A percentile compares a stretch with the other conserved stretches of the same genome.
Conservation (phyloP, 2,113 vertebrate species). For the Centropus bengalensis region DNA sequence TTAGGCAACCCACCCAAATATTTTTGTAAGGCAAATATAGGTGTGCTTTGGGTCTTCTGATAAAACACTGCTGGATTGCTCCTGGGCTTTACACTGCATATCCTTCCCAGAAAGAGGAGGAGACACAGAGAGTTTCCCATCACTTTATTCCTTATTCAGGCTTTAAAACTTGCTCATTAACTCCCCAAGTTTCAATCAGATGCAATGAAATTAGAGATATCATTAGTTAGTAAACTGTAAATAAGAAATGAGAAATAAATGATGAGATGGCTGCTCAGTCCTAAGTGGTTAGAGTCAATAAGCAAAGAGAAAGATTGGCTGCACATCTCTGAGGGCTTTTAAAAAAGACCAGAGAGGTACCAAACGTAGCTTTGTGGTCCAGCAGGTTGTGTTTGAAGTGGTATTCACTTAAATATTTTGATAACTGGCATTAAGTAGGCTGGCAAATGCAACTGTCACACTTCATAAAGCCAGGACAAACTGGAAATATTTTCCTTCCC, state of each 20-base stretch:
- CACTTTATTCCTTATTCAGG: background rate
- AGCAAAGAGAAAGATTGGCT: background rate
- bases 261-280: background rate
- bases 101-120: background rate
- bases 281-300: background rate
- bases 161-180: fast-evolving
- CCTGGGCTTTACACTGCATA: background rate
- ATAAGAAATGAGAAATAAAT: background rate
- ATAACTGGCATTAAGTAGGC: background rate
- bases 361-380: background rate
- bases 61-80: background rate
- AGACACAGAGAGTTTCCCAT: background rate
- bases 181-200: background rate
- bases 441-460: background rate
- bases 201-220: background rate
- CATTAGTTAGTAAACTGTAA: background rate
- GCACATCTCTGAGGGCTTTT: background rate
- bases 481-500: conserved; percentile 11
- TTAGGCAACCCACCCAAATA: background rate
- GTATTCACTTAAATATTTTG: background rate
- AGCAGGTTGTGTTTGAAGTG: background rate
- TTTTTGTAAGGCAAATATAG: background rate
- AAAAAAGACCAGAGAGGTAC: background rate
- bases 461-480: conserved; percentile 45
- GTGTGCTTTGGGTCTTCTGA: background rate